A percentile compares a stretch with the other conserved stretches of the same genome.
These are phyloP conservation scores for Drosophila mojavensis DNA, from an alignment of 1,140 invertebrate genomes.

Conservation along the genomic window DNA sequence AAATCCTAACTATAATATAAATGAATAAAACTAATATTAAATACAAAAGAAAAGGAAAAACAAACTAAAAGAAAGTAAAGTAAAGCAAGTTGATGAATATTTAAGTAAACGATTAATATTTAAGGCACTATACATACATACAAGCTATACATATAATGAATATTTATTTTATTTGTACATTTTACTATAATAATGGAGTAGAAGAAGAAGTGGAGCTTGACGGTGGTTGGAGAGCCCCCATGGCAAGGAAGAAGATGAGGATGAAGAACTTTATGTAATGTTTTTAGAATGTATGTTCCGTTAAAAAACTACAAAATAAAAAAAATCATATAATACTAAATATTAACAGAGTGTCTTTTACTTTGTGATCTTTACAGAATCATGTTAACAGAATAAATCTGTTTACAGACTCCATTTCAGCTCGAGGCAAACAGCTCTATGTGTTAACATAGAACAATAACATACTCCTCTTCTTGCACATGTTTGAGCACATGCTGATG, in stretches of 20 bases:
- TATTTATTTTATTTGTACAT: conserved; percentile 83
- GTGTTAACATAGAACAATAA: too few species aligned
- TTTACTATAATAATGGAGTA: conserved; percentile 69
- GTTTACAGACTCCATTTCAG: too few species aligned
- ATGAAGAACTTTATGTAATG: conserved; percentile 78
- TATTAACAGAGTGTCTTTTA: conserved; percentile 18
- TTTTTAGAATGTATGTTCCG: conserved; percentile 82
- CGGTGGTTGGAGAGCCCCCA: too few species aligned
- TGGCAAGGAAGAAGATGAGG: conserved; percentile 8
- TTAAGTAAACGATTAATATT: conserved; percentile 60
- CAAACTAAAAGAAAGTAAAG: conserved; percentile 24
- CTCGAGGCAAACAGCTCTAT: too few species aligned
- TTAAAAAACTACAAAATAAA: conserved; percentile 82
- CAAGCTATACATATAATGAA: conserved; percentile 77
- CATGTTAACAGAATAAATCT: too few species aligned
- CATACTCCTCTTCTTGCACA: too few species aligned
- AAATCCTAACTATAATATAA: conserved; percentile 75
- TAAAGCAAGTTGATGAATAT: conserved; percentile 42
- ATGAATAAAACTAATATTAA: conserved; percentile 30
- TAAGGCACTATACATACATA: conserved; percentile 74
- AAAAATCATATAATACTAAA: conserved; percentile 82
- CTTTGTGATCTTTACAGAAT: background rate
- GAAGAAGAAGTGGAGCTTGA: background rate
- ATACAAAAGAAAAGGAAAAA: conserved; percentile 50
- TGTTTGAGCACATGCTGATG: background rate